A percentile compares a stretch with the other conserved stretches of the same genome.
phyloP scores from a whole-genome alignment of 1,140 invertebrate genomes.

The Penaeus chinensis region DNA sequence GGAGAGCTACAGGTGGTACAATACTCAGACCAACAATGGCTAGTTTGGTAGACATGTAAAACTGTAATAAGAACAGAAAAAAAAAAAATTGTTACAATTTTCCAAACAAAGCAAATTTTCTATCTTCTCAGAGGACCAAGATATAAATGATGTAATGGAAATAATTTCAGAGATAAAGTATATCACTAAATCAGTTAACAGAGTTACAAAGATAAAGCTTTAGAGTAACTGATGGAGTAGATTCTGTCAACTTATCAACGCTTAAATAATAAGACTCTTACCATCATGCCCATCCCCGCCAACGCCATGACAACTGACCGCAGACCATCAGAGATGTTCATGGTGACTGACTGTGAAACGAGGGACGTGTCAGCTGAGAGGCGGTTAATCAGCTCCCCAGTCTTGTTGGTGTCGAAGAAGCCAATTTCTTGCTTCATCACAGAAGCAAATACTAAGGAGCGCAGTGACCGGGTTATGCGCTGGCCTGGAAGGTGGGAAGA shows the following conservation, averaged over 20 bases:
- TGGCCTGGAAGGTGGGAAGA: constrained; percentile 74
- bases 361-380: constrained; percentile 89
- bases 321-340: constrained; percentile 94
- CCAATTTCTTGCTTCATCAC: constrained; percentile 91
- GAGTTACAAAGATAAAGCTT: too few species aligned
- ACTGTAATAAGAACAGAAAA: constrained; percentile 69
- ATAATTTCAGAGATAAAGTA: too few species aligned
- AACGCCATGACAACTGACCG: constrained; percentile 85
- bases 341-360: constrained; percentile 91
- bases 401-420: constrained; percentile 93
- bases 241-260: background rate
- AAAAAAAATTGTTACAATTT: constrained; percentile 32
- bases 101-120: background rate
- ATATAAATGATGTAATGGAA: too few species aligned
- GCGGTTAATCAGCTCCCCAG: constrained; percentile 95
- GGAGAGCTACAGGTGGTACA: constrained; percentile 86
- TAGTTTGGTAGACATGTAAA: constrained; percentile 91
- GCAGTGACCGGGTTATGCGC: constrained; percentile 83
- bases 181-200: too few species aligned
- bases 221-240: background rate
- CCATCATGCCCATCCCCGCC: constrained; percentile 94
- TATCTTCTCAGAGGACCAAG: too few species aligned
- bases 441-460: constrained; percentile 84
- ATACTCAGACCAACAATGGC: constrained; percentile 86
- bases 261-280: constrained; percentile 68